phyloP scores from a whole-genome alignment of 2,888 invertebrate species.

The Miltochrista miniata region DNA sequence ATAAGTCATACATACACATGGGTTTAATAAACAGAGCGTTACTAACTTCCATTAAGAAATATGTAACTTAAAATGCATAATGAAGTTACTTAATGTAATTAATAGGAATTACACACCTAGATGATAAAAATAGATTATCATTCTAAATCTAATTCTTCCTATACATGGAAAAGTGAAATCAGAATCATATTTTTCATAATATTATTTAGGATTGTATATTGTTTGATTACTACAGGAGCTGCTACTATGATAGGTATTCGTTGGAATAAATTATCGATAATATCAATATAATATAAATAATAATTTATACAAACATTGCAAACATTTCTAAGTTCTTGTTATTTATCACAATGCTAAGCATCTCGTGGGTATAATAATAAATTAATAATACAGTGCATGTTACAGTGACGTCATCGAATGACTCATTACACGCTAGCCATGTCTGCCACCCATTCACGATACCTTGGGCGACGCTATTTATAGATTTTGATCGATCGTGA shows the following conservation, averaged over 20 bases:
- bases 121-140: no score
- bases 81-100: conserved; percentile 1
- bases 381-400: conserved; percentile 18
- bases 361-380: conserved; percentile 12
- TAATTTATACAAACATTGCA: no score
- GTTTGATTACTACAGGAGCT: no score
- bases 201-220: no score
- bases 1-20: background rate
- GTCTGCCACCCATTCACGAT: conserved; percentile 47
- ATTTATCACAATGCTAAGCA: no score
- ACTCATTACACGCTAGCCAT: conserved; percentile 34
- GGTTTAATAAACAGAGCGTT: background rate
- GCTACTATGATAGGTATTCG: no score
- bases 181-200: no score
- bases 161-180: no score
- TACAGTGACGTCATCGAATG: conserved; percentile 50
- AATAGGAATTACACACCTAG: background rate
- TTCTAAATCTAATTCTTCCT: no score
- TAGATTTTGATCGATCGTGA: conserved; percentile 20
- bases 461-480: conserved; percentile 18
- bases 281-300: no score
- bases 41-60: background rate
- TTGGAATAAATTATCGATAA: no score
- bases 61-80: background rate
- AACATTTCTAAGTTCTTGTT: no score